Conservation (phyloP, 2,113 vertebrate species). For the Myiozetetes cayanensis region DNA sequence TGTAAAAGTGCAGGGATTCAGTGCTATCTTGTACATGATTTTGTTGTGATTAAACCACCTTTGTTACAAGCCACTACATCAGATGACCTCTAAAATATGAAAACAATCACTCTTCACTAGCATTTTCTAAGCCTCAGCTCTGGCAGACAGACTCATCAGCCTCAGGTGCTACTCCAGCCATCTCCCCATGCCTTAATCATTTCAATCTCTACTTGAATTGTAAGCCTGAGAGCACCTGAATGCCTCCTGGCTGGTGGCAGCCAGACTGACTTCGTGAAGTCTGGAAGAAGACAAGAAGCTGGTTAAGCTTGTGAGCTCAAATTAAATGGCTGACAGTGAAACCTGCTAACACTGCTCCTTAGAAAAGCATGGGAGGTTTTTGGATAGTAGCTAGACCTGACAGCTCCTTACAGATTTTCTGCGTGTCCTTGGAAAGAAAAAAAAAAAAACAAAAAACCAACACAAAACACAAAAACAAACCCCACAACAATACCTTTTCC, state of each 20-base stretch:
- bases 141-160: background rate
- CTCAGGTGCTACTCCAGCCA: background rate
- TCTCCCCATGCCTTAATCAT: background rate
- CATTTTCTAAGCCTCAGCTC: background rate
- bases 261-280: background rate
- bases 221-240: slow-evolving; percentile 11
- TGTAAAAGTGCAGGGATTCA: background rate
- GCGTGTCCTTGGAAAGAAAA: background rate
- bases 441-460: background rate
- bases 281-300: slow-evolving; percentile 18
- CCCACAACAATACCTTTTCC: background rate
- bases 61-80: background rate
- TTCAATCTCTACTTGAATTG: slow-evolving; percentile 25
- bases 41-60: background rate
- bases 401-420: background rate
- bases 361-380: background rate
- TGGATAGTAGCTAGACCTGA: background rate
- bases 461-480: background rate
- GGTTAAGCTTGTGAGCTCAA: background rate
- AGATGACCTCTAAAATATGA: slow-evolving; percentile 41
- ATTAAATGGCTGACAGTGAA: slow-evolving; percentile 46
- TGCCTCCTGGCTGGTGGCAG: slow-evolving; percentile 4
- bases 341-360: background rate
- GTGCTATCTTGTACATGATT: background rate
- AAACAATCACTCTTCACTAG: slow-evolving; percentile 4